Base-by-base conservation (phyloP, 2,797 vertebrate species). In the Gymnodraco acuticeps region DNA sequence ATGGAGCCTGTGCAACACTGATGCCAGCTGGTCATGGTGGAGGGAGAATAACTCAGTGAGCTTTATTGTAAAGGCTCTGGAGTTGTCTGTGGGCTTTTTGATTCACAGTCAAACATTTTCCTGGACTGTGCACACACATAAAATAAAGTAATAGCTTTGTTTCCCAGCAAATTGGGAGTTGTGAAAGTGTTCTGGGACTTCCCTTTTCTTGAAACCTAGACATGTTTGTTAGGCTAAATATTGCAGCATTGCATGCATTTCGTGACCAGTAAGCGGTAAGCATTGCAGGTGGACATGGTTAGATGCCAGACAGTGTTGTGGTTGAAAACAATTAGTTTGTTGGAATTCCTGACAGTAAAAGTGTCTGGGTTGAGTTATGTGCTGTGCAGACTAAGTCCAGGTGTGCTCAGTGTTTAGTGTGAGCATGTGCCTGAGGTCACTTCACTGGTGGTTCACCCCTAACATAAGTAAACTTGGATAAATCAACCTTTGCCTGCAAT, bases 321-420 rank as follows among this genome's bases (percentile, higher is more conserved):
- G 62, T 73, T 78, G 31, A 78, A 74, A 82, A 66, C 73, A 41
- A 71, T 84, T 80, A 80, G 59, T 79, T 83, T 89, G 70, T 73
- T 73, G 77, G 80, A 78, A 90, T 92, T 92, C 90, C 87, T 88
- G 70, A 87, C 84, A 70, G 73, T 93, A 86, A 93, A 93, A 87
- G 70, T 88, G 88, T 89, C 88, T 82, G 69, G 42, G 52, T 67
- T 91, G 87, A 93, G 79, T 81, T 87, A 82, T 85, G 78, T 60
- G 71, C 82, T 70, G 51, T 78, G 83, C 67, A 81, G 80, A 73
- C 69, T 53, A 38, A 46, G 73, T 82, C 87, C 88, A 92, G 88
- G 88, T 92, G 83, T 83, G 82, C 75, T 15, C 31, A 11, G 56
- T 48, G 31, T 84, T 68, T 54, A 71, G 33, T 60, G 75, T 60